phyloP scores from a whole-genome alignment of 2,797 vertebrate genomes.

The Cottoperca gobio region DNA sequence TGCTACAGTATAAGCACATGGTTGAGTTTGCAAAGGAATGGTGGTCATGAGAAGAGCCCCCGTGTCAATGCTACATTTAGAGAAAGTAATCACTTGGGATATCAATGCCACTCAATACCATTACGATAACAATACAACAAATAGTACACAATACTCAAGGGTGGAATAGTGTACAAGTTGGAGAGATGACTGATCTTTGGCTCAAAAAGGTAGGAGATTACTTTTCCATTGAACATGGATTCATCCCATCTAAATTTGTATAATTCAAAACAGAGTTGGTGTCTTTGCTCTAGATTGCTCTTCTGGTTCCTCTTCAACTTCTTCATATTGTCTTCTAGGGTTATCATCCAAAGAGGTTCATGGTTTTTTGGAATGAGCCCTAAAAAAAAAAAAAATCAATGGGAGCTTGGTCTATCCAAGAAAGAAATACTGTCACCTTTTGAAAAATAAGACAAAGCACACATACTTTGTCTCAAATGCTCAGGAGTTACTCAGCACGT shows the following conservation, averaged over 20 bases:
- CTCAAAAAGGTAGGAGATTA: constrained; percentile 67
- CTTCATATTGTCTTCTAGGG: constrained; percentile 40
- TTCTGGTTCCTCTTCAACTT: constrained; percentile 48
- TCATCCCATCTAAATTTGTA: constrained; percentile 17
- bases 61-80: constrained; percentile 82
- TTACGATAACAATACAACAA: constrained; percentile 71
- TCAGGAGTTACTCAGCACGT: constrained; percentile 53
- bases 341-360: constrained; percentile 40
- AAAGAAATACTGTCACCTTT: constrained; percentile 54
- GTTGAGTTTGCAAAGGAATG: constrained; percentile 63
- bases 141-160: constrained; percentile 70
- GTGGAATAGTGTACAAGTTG: constrained; percentile 72
- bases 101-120: constrained; percentile 66
- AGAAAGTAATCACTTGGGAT: constrained; percentile 66
- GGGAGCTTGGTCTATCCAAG: constrained; percentile 46
- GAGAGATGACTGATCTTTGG: constrained; percentile 83
- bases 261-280: constrained; percentile 29
- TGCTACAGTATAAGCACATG: constrained; percentile 75
- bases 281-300: constrained; percentile 67
- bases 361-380: constrained; percentile 25
- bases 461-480: constrained; percentile 49
- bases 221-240: constrained; percentile 46
- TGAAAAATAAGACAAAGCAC: constrained; percentile 53
- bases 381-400: constrained; percentile 41
- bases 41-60: constrained; percentile 59